phyloP scores from a whole-genome alignment of 2,888 invertebrate species.

The Drosophila kambysellisi region DNA sequence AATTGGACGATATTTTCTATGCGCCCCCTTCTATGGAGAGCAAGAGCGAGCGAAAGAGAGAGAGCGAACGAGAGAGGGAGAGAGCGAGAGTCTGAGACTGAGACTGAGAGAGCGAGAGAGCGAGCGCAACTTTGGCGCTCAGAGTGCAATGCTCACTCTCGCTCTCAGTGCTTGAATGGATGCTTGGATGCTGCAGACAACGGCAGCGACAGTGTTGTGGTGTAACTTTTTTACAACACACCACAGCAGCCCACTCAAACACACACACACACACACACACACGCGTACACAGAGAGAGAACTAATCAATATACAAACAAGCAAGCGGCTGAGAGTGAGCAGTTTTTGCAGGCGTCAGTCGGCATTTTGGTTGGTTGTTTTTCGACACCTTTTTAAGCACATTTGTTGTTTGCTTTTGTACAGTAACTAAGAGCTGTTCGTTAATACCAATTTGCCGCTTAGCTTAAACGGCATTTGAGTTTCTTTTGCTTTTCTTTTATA shows the following conservation, averaged over 20 bases:
- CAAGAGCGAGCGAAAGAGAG: conserved; percentile 10
- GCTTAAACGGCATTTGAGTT: not conserved
- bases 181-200: conserved; percentile 15
- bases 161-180: conserved; percentile 7
- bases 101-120: conserved; percentile 3
- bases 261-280: conserved; percentile 19
- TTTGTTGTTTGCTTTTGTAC: conserved; percentile 15
- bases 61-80: conserved; percentile 1
- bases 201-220: conserved; percentile 38
- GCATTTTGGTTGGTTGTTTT: conserved; percentile 78
- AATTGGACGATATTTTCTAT: conserved; percentile 57
- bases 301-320: conserved; percentile 71
- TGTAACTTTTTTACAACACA: conserved; percentile 71
- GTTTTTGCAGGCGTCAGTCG: conserved; percentile 51
- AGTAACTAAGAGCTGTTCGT: conserved; percentile 31
- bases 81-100: conserved; percentile 3
- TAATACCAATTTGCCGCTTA: conserved; percentile 33
- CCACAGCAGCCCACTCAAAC: conserved; percentile 45
- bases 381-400: conserved; percentile 61
- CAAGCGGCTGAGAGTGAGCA: conserved; percentile 17
- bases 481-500: not conserved
- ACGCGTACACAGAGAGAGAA: conserved; percentile 20
- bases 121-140: conserved; percentile 1
- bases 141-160: not conserved
- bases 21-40: conserved; percentile 15